phyloP scores from a whole-genome alignment of 1,140 invertebrate genomes.

The Drosophila saltans region DNA sequence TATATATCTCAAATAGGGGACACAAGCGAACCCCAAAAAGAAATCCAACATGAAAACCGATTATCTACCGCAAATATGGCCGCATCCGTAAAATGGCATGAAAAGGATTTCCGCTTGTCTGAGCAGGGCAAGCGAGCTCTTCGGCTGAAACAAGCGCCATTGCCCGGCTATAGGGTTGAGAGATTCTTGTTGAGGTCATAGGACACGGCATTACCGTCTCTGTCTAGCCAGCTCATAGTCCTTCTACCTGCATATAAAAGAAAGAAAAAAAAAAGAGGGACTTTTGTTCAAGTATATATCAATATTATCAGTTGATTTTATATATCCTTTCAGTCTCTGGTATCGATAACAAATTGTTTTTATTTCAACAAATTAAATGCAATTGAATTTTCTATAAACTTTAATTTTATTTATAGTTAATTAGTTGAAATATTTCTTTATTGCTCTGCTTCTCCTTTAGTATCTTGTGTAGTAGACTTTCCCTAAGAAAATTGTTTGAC shows the following conservation, averaged over 20 bases:
- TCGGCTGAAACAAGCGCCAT: neutral
- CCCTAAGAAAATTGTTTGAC: too few species aligned
- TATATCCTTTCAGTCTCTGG: too few species aligned
- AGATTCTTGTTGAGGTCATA: neutral
- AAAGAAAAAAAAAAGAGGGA: too few species aligned
- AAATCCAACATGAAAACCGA: constrained; percentile 52
- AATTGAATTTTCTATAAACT: too few species aligned
- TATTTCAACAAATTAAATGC: too few species aligned
- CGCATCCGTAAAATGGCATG: constrained; percentile 61
- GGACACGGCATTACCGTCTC: neutral
- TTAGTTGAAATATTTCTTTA: too few species aligned
- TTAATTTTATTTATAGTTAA: too few species aligned
- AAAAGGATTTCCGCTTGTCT: constrained; percentile 69
- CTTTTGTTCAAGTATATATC: too few species aligned
- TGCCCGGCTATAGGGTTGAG: neutral
- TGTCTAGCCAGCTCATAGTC: neutral
- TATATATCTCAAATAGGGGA: neutral
- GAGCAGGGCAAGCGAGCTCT: constrained; percentile 26
- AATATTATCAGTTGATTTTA: too few species aligned
- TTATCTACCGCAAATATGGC: constrained; percentile 77
- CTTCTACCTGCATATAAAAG: neutral
- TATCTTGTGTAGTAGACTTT: too few species aligned
- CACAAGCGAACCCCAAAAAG: constrained; percentile 6
- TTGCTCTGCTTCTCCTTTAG: too few species aligned
- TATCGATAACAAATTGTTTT: too few species aligned